Evolutionary conservation across 2,888 invertebrate genomes (phyloP).

Genomic region (Cinara cedri): DNA sequence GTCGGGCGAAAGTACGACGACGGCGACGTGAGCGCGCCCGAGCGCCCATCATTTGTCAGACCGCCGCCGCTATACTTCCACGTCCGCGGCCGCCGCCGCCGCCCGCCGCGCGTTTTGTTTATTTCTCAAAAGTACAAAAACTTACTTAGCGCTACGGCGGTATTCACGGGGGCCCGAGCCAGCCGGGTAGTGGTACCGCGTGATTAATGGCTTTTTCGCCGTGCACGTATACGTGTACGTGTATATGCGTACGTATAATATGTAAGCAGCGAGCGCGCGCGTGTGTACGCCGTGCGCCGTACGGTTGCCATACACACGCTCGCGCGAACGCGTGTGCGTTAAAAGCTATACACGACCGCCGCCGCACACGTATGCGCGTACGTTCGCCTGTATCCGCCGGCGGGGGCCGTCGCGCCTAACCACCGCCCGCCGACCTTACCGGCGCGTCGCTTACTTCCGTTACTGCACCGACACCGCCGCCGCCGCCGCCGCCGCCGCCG

Average conservation of each 20-base stretch:
- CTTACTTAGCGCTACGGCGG: constrained; percentile 47
- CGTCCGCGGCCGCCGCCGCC: not conserved
- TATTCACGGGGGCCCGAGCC: constrained; percentile 47
- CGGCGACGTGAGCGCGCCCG: constrained; percentile 26
- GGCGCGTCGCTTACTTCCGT: no score
- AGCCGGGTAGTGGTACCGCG: constrained; percentile 55
- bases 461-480: no score
- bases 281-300: not conserved
- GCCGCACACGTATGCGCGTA: no score
- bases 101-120: constrained; percentile 49
- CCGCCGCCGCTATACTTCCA: not conserved
- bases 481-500: no score
- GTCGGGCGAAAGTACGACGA: constrained; percentile 19
- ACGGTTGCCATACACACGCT: not conserved
- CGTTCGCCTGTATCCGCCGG: no score
- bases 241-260: no score
- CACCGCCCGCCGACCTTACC: no score
- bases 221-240: not conserved
- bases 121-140: constrained; percentile 57
- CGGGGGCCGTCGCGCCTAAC: not conserved
- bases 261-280: no score
- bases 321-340: no score
- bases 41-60: constrained; percentile 55
- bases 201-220: constrained; percentile 55
- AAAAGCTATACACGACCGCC: no score